Evolutionary conservation across 1,140 invertebrate species (phyloP).

Genomic region (Capitella teleta): DNA sequence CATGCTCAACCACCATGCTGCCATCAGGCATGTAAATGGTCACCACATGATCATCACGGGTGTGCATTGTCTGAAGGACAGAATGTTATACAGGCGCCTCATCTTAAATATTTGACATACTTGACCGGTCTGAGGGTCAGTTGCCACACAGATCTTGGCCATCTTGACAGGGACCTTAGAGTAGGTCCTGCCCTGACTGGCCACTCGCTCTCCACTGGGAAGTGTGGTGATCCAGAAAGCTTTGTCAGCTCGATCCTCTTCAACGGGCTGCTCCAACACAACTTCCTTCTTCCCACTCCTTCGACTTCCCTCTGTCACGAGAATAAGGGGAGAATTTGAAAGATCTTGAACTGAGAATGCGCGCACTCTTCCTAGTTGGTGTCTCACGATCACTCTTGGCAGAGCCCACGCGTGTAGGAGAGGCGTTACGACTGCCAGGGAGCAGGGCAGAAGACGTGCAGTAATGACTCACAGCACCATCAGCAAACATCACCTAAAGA

Average conservation of each 20-base stretch:
- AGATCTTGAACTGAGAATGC: not conserved
- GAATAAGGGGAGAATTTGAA: not conserved
- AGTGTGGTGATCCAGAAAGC: slow-evolving; percentile 29
- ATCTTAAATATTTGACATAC: slow-evolving; percentile 20
- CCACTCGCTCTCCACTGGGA: slow-evolving; percentile 27
- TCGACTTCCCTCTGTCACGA: not conserved
- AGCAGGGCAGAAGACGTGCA: not conserved
- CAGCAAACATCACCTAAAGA: slow-evolving; percentile 32
- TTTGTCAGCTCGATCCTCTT: slow-evolving; percentile 11
- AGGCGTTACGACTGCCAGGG: slow-evolving; percentile 15
- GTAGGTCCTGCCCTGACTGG: slow-evolving; percentile 16
- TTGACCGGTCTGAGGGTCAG: slow-evolving; percentile 36
- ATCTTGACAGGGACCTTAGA: slow-evolving; percentile 21
- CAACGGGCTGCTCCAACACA: slow-evolving; percentile 6
- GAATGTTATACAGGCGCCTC: no score
- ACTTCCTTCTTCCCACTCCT: not conserved
- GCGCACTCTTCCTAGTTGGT: slow-evolving; percentile 17
- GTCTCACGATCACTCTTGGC: slow-evolving; percentile 16
- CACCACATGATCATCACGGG: slow-evolving; percentile 39
- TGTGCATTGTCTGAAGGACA: slow-evolving; percentile 38
- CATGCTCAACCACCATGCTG: slow-evolving; percentile 36
- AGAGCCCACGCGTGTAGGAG: slow-evolving; percentile 17
- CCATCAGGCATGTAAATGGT: slow-evolving; percentile 36
- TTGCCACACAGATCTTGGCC: slow-evolving; percentile 26
- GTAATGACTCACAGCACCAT: slow-evolving; percentile 27